These are phyloP conservation scores for Sorex fumeus DNA, from an alignment of 2,113 vertebrate genomes.

Conservation along the genomic window DNA sequence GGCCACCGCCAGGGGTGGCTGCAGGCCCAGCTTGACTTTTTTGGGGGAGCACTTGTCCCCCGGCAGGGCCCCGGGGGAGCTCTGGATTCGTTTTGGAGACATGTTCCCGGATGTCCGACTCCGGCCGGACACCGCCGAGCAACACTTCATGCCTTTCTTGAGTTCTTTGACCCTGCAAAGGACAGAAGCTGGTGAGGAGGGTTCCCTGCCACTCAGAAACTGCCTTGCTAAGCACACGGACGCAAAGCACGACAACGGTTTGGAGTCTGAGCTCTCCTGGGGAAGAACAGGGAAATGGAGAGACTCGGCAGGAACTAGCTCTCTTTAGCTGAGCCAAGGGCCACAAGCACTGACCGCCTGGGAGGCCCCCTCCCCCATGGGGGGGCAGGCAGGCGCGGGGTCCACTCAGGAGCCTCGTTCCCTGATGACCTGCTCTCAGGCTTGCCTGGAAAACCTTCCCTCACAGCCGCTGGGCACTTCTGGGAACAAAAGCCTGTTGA, in stretches of 20 bases:
- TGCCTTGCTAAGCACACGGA: slow-evolving; percentile 58
- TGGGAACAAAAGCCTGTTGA: slow-evolving; percentile 47
- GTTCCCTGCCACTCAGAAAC: slow-evolving; percentile 5
- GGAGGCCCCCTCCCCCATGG: not conserved
- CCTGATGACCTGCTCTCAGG: not conserved
- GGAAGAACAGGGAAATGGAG: slow-evolving; percentile 34
- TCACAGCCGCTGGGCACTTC: not conserved
- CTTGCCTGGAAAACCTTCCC: slow-evolving; percentile 49
- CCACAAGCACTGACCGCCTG: not conserved
- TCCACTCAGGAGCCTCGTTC: not conserved
- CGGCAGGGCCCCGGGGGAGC: slow-evolving; percentile 66
- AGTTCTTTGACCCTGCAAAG: slow-evolving; percentile 94
- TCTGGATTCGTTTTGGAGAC: slow-evolving; percentile 90
- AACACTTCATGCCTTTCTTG: slow-evolving; percentile 88
- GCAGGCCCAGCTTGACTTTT: slow-evolving; percentile 89
- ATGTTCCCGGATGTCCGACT: slow-evolving; percentile 73
- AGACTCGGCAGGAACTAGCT: not conserved
- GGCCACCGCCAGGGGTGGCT: slow-evolving; percentile 65
- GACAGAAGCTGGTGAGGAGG: slow-evolving; percentile 60
- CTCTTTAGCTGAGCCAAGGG: slow-evolving; percentile 11
- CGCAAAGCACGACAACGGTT: slow-evolving; percentile 46
- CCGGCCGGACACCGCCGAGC: slow-evolving; percentile 72
- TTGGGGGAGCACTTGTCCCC: slow-evolving; percentile 91
- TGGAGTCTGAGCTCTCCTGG: not conserved
- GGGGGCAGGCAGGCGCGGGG: not conserved